These are phyloP conservation scores for Drosophila oshimai DNA, from an alignment of 1,140 invertebrate species.

Conservation along the genomic window DNA sequence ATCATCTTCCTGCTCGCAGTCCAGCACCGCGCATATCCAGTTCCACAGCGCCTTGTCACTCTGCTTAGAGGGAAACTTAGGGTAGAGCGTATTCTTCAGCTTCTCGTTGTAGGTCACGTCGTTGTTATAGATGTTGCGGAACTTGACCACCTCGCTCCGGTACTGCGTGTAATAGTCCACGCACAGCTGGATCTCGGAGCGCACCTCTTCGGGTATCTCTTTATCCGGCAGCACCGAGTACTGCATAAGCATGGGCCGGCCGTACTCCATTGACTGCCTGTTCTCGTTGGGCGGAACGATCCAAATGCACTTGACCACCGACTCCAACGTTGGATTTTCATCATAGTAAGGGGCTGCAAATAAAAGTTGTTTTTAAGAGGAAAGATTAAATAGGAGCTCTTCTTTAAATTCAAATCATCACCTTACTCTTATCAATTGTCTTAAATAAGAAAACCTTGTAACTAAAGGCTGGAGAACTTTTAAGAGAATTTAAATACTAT, in stretches of 20 bases:
- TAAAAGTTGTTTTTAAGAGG: background rate
- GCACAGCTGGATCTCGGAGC: conserved; percentile 93
- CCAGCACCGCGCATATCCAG: conserved; percentile 81
- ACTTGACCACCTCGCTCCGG: conserved; percentile 90
- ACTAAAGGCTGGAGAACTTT: too few relatives aligned
- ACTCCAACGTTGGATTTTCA: conserved; percentile 89
- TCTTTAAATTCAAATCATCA: too few relatives aligned
- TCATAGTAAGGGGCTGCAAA: conserved; percentile 93
- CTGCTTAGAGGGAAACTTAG: conserved; percentile 87
- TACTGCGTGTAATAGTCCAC: conserved; percentile 91
- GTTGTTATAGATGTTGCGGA: conserved; percentile 89
- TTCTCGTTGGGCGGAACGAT: conserved; percentile 96
- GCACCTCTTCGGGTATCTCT: conserved; percentile 90
- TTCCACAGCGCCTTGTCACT: conserved; percentile 87
- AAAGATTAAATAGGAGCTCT: too few relatives aligned
- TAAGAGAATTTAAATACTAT: too few relatives aligned
- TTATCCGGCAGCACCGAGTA: conserved; percentile 93
- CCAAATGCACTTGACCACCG: conserved; percentile 94
- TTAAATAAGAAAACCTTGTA: too few relatives aligned
- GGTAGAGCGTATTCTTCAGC: conserved; percentile 87
- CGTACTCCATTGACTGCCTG: conserved; percentile 92
- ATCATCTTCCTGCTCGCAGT: conserved; percentile 78
- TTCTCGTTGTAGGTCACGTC: conserved; percentile 91
- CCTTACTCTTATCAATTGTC: too few relatives aligned
- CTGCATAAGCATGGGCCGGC: conserved; percentile 93